phyloP scores from a whole-genome alignment of 1,140 invertebrate genomes.

The Drosophila repleta region DNA sequence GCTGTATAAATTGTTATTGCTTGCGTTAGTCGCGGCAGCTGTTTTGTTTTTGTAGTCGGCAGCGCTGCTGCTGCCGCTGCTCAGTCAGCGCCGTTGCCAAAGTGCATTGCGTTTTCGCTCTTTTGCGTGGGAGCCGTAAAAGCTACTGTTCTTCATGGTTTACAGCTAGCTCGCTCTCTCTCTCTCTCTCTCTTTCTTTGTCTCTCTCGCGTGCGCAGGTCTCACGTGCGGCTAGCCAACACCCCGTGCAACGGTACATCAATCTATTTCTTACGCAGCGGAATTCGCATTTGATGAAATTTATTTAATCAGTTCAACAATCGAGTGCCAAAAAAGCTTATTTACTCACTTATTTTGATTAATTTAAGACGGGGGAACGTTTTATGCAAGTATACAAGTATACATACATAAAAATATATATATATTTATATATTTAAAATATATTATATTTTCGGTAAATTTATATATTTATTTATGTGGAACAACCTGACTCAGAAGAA shows the following conservation, averaged over 20 bases:
- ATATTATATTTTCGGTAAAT: too few species aligned
- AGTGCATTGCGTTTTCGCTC: constrained; percentile 68
- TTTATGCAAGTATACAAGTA: too few species aligned
- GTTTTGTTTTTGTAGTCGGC: constrained; percentile 47
- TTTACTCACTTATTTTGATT: not conserved
- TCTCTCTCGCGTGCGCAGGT: constrained; percentile 51
- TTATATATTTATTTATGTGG: too few species aligned
- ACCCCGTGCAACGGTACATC: constrained; percentile 1
- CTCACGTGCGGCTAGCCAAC: constrained; percentile 47
- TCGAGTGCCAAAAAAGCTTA: not conserved
- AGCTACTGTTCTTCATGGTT: constrained; percentile 45
- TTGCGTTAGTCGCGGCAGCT: constrained; percentile 29
- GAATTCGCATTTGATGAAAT: constrained; percentile 41
- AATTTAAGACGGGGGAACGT: not conserved
- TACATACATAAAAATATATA: not conserved
- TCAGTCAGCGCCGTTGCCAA: constrained; percentile 37
- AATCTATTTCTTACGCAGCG: constrained; percentile 15
- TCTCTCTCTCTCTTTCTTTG: too few species aligned
- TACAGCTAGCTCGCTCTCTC: constrained; percentile 29
- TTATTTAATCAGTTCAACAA: constrained; percentile 42
- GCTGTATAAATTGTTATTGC: constrained; percentile 47
- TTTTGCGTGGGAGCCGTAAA: constrained; percentile 49
- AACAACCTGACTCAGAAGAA: too few species aligned
- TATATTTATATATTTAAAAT: not conserved
- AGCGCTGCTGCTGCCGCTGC: constrained; percentile 19